Evolutionary conservation across 2,797 vertebrate genomes (phyloP).

Genomic region (Xiphorhynchus erythropygius): DNA sequence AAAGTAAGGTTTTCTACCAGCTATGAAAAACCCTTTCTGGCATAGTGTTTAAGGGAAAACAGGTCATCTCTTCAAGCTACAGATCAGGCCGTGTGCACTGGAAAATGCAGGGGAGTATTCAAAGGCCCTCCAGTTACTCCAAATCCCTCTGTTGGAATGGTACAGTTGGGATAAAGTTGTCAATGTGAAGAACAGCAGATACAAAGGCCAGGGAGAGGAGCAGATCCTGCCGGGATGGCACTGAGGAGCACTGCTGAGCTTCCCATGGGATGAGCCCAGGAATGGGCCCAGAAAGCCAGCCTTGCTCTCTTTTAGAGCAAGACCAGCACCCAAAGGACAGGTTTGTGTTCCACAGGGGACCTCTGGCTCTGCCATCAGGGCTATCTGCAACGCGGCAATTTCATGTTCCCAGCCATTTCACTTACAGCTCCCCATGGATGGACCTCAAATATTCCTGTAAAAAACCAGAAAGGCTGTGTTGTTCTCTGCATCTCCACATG

Average conservation of each 20-base stretch:
- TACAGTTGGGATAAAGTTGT: neutral
- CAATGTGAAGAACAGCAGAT: neutral
- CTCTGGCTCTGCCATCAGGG: neutral
- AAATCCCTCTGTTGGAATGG: neutral
- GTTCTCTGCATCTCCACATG: fast-evolving
- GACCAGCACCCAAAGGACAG: neutral
- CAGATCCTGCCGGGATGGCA: fast-evolving
- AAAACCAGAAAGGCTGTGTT: neutral
- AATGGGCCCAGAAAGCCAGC: neutral
- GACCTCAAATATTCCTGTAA: neutral
- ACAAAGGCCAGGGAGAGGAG: neutral
- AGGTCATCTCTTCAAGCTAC: neutral
- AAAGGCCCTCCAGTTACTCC: neutral
- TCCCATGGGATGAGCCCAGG: fast-evolving
- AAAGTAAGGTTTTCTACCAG: neutral
- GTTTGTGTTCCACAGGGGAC: neutral
- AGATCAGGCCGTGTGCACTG: neutral
- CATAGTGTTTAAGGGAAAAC: neutral
- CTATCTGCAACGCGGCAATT: neutral
- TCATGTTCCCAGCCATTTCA: neutral
- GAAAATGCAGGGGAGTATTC: neutral
- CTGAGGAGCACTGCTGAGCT: neutral
- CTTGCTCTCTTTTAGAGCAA: neutral
- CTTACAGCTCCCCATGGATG: neutral
- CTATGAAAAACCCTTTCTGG: neutral